Percentiles rank a stretch among this genome's conserved stretches.
Evolutionary conservation across 2,113 vertebrate species (phyloP).

Genomic region (Oxyruncus cristatus): DNA sequence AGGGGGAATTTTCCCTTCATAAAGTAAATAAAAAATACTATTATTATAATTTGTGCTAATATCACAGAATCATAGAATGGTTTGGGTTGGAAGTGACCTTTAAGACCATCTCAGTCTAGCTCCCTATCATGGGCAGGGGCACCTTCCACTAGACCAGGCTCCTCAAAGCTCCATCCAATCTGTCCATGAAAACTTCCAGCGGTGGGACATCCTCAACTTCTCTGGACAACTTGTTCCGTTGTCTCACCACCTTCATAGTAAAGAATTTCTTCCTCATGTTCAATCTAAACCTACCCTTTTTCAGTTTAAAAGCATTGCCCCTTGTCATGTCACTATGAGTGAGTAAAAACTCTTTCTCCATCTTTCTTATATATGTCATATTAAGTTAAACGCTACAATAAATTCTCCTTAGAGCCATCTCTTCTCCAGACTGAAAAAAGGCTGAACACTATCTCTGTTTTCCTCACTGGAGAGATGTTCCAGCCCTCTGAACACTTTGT

Average conservation of each 20-base stretch:
- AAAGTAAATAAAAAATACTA: not conserved
- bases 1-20: not conserved
- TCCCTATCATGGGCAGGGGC: not conserved
- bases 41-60: not conserved
- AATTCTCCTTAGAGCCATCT: not conserved
- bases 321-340: not conserved
- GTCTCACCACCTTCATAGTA: not conserved
- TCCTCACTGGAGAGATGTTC: not conserved
- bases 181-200: not conserved
- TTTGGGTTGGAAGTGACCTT: not conserved
- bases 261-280: not conserved
- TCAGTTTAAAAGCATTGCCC: not conserved
- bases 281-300: not conserved
- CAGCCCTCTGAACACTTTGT: not conserved
- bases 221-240: not conserved
- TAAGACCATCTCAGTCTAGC: not conserved
- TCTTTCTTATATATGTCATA: not conserved
- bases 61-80: not conserved
- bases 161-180: not conserved
- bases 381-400: not conserved
- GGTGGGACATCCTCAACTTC: not conserved
- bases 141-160: not conserved
- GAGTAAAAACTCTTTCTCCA: not conserved
- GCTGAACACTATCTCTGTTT: not conserved
- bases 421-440: not conserved